A percentile compares a stretch with the other conserved stretches of the same genome.
These are phyloP conservation scores for Austrolebias charrua DNA, from an alignment of 2,797 vertebrate species.

Conservation along the genomic window DNA sequence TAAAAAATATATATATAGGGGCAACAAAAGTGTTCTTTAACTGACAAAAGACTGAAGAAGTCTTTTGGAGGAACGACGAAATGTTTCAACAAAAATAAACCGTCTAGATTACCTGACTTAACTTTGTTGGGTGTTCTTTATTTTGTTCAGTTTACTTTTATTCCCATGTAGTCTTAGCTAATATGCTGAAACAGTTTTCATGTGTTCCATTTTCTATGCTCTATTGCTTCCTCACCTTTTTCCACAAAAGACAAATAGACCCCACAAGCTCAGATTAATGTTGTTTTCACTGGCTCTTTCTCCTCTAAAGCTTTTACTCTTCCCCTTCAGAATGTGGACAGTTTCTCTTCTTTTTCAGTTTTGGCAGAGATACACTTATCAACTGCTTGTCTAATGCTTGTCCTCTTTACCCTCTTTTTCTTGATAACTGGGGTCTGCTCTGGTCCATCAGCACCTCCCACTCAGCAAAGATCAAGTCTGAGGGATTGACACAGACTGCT, in stretches of 20 bases:
- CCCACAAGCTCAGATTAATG: constrained; percentile 31
- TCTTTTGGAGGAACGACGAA: too few relatives aligned
- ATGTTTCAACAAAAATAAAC: too few relatives aligned
- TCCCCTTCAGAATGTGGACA: constrained; percentile 7
- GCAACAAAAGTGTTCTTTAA: constrained; percentile 39
- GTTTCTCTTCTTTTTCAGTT: constrained; percentile 51
- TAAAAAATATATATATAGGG: constrained; percentile 40
- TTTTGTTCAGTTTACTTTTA: constrained; percentile 48
- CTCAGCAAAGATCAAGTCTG: constrained; percentile 48
- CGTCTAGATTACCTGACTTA: too few relatives aligned
- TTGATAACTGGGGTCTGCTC: constrained; percentile 47
- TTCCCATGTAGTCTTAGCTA: constrained; percentile 34
- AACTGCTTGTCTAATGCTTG: constrained; percentile 52
- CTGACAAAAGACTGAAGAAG: too few relatives aligned
- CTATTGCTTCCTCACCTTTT: constrained; percentile 36
- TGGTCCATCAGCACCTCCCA: constrained; percentile 72
- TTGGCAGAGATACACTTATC: constrained; percentile 56
- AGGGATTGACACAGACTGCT: constrained; percentile 44
- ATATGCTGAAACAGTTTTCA: constrained; percentile 39
- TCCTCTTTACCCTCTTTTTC: constrained; percentile 58
- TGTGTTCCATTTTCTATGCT: constrained; percentile 50
- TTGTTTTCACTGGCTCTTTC: constrained; percentile 53
- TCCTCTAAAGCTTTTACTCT: constrained; percentile 20
- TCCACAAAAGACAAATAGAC: constrained; percentile 37
- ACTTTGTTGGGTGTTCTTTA: neutral